Evolutionary conservation across 2,888 invertebrate genomes (phyloP).

Genomic region (Meteorus colon): DNA sequence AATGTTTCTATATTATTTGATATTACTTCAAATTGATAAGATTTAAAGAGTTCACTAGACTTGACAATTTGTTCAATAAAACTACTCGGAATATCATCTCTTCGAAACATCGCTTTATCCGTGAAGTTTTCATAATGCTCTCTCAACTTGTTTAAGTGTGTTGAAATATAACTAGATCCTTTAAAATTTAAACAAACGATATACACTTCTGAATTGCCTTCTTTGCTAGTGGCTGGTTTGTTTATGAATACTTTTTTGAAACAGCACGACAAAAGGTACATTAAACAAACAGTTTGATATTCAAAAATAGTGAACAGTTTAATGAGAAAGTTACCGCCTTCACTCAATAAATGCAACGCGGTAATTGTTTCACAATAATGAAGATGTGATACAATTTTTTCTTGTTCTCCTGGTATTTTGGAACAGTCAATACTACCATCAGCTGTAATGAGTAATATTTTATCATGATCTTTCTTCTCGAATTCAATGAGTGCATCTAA

Average conservation of each 20-base stretch:
- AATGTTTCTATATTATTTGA: conserved; percentile 80
- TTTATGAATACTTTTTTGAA: conserved; percentile 85
- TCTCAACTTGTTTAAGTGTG: conserved; percentile 74
- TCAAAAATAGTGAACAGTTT: conserved; percentile 96
- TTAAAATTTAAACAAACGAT: conserved; percentile 82
- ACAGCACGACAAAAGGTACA: conserved; percentile 85
- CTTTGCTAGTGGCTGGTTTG: conserved; percentile 94
- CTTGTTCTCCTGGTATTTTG: conserved; percentile 90
- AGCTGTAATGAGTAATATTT: conserved; percentile 85
- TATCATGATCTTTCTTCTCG: conserved; percentile 73
- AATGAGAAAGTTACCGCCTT: conserved; percentile 85
- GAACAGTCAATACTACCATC: conserved; percentile 96
- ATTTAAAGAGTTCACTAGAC: conserved; percentile 80
- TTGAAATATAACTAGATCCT: conserved; percentile 72
- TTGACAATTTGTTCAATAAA: conserved; percentile 81
- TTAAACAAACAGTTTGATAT: conserved; percentile 83
- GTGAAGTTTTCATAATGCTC: conserved; percentile 73
- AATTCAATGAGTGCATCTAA: conserved; percentile 78
- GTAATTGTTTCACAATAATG: conserved; percentile 89
- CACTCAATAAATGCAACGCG: conserved; percentile 81
- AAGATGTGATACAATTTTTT: conserved; percentile 83
- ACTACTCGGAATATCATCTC: conserved; percentile 76
- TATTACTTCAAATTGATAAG: conserved; percentile 81
- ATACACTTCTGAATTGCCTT: conserved; percentile 96
- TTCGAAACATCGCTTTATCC: conserved; percentile 77